Base-by-base conservation (phyloP, 2,797 vertebrate species). In the Pangasius larnaudii region DNA sequence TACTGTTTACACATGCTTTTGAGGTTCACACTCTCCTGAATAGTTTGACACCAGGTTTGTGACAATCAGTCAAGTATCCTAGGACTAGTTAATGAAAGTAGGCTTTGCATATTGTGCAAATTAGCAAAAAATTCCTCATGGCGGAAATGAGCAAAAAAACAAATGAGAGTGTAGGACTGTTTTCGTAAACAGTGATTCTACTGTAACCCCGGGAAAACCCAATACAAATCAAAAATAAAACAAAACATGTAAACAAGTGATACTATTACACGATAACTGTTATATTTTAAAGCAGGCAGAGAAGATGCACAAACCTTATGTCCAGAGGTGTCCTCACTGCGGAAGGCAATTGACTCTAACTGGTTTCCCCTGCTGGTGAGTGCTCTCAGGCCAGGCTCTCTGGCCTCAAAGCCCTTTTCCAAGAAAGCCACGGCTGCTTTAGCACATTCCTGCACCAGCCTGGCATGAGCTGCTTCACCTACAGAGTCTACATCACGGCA, bases 341-440 rank as follows among this genome's bases (percentile, higher is more conserved):
- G 98, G 94, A 99, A 98, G 90, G 98, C 97, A 85, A 99, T 99
- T 83, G 99, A 99, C 92, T 99, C 99, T 0, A 99, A 96, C 90
- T 98, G 98, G 24, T 97, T 99, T 92, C 99, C 99, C 85, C 98
- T 95, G 95, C 98, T 99, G 42, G 99, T 99, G 90, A 99, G 96
- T 22, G 98, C 98, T 92, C 98, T 93, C 82, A 99, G 93, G 89
- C 95, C 97, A 18, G 97, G 97, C 87, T 99, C 97, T 39, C 97
- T 95, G 90, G 95, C 96, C 93, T 99, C 98, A 0, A 99, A 99
- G 22, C 97, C 94, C 65, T 94, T 96, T 94, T 99, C 99, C 33
- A 99, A 95, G 95, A 99, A 99, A 89, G 95, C 93, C 36, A 99
- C 97, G 0, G 99, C 98, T 88, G 95, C 94, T 89, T 96, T 96